A percentile compares a stretch with the other conserved stretches of the same genome.
phyloP scores from a whole-genome alignment of 1,140 invertebrate genomes.

The Euwallacea fornicatus region DNA sequence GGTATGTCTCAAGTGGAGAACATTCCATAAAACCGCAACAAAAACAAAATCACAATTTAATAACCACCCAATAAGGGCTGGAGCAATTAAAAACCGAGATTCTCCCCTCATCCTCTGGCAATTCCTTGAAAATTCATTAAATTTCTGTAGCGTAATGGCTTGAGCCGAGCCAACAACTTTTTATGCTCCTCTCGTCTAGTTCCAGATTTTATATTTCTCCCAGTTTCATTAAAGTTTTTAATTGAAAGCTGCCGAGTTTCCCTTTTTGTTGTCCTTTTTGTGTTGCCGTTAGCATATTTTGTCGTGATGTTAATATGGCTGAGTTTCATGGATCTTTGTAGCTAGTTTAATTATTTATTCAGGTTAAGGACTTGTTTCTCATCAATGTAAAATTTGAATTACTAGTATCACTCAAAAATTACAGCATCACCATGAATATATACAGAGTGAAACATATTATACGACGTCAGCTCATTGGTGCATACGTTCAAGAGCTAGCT shows the following conservation, averaged over 20 bases:
- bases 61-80: constrained; percentile 14
- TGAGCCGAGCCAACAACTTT: constrained; percentile 10
- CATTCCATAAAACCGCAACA: not conserved
- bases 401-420: too few relatives aligned
- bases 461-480: too few relatives aligned
- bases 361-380: too few relatives aligned
- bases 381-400: not conserved
- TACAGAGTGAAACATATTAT: too few relatives aligned
- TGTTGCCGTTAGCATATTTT: constrained; percentile 12
- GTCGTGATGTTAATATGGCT: not conserved
- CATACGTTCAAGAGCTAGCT: too few relatives aligned
- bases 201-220: constrained; percentile 18
- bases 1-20: too few relatives aligned
- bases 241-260: constrained; percentile 17
- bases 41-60: constrained; percentile 22
- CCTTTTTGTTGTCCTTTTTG: constrained; percentile 14
- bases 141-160: constrained; percentile 16
- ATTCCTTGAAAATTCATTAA: constrained; percentile 19
- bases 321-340: too few relatives aligned
- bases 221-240: constrained; percentile 19
- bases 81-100: constrained; percentile 18
- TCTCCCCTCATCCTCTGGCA: constrained; percentile 16
- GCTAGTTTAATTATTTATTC: too few relatives aligned
- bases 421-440: too few relatives aligned
- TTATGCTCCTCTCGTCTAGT: constrained; percentile 15